Percentiles rank a stretch among this genome's conserved stretches.
Evolutionary conservation across 2,888 invertebrate species (phyloP).

Genomic region (Heliconius cydno): DNA sequence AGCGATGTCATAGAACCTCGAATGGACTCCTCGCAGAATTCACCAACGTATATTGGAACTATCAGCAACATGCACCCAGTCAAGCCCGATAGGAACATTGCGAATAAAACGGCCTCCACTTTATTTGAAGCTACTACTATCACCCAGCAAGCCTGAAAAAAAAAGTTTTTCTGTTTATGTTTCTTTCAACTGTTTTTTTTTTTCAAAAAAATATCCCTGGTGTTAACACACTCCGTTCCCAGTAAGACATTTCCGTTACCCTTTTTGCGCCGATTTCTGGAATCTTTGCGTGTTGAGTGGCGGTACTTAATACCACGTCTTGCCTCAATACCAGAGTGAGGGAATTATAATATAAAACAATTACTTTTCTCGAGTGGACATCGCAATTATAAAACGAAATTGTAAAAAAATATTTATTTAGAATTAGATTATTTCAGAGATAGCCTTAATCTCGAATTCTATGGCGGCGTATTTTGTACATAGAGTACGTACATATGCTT

Average conservation of each 20-base stretch:
- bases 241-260: too few species aligned
- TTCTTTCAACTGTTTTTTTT: neutral
- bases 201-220: neutral
- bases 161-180: neutral
- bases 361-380: too few species aligned
- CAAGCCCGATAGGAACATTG: constrained; percentile 64
- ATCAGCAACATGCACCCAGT: constrained; percentile 59
- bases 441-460: neutral
- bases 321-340: neutral
- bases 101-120: constrained; percentile 61
- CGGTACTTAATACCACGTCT: too few species aligned
- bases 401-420: neutral
- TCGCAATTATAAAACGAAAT: neutral
- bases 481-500: neutral
- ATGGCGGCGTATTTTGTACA: neutral
- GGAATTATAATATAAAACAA: too few species aligned
- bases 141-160: constrained; percentile 55
- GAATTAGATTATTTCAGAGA: neutral
- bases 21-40: constrained; percentile 68
- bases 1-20: constrained; percentile 66
- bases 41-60: constrained; percentile 63
- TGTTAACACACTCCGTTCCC: neutral
- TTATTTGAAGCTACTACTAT: constrained; percentile 54
- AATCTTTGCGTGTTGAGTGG: too few species aligned
- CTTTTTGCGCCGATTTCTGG: too few species aligned